Evolutionary conservation across 1,140 invertebrate genomes (phyloP).

Genomic region (Branchinecta lynchi): DNA sequence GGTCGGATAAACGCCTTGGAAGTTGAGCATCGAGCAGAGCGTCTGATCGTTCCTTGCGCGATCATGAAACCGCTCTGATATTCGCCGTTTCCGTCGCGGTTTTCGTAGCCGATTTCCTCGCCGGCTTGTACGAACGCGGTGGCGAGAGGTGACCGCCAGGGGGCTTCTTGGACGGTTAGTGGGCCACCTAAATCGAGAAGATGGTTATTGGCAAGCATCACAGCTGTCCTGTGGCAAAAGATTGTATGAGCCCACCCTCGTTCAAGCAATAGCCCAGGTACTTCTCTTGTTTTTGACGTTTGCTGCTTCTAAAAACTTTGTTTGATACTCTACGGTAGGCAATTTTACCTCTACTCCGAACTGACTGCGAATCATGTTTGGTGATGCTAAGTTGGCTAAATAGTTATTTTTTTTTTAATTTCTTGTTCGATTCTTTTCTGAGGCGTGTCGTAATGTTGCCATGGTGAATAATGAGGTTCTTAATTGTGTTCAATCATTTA

Average conservation of each 20-base stretch:
- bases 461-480: too few relatives aligned
- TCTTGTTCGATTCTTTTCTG: too few relatives aligned
- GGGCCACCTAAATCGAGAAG: slow-evolving; percentile 30
- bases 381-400: too few relatives aligned
- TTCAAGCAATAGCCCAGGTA: neutral
- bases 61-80: slow-evolving; percentile 33
- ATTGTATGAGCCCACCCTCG: slow-evolving; percentile 13
- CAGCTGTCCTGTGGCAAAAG: too few relatives aligned
- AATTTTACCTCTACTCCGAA: too few relatives aligned
- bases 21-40: slow-evolving; percentile 46
- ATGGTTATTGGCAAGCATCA: slow-evolving; percentile 24
- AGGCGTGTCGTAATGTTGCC: too few relatives aligned
- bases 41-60: slow-evolving; percentile 40
- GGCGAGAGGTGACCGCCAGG: slow-evolving; percentile 36
- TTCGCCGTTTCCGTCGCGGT: slow-evolving; percentile 43
- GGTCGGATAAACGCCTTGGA: slow-evolving; percentile 45
- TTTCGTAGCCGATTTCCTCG: slow-evolving; percentile 41
- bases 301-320: too few relatives aligned
- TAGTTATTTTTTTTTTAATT: too few relatives aligned
- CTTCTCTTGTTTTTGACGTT: neutral
- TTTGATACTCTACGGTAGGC: too few relatives aligned
- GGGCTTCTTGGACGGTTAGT: slow-evolving; percentile 35
- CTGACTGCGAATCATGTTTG: too few relatives aligned
- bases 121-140: slow-evolving; percentile 43
- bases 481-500: too few relatives aligned